A percentile compares a stretch with the other conserved stretches of the same genome.
Evolutionary conservation across 2,888 invertebrate genomes (phyloP).

Genomic region (Ichneumoninae sp.): DNA sequence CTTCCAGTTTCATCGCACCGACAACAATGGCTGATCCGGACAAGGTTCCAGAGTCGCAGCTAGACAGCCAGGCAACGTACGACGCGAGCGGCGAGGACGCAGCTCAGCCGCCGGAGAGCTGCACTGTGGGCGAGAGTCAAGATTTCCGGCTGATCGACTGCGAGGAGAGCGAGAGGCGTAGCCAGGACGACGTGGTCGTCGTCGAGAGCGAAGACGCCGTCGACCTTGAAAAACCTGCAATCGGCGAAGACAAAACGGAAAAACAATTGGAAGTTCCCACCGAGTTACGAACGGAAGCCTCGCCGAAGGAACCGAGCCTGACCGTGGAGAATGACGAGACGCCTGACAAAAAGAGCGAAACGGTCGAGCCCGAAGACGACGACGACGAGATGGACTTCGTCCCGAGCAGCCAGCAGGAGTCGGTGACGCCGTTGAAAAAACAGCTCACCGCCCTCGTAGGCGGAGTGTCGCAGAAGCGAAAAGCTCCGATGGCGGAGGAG

Average conservation of each 20-base stretch:
- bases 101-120: not conserved
- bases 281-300: constrained; percentile 24
- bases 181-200: not conserved
- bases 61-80: constrained; percentile 66
- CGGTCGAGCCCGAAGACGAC: constrained; percentile 10
- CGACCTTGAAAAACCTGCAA: not conserved
- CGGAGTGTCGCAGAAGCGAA: constrained; percentile 57
- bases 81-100: constrained; percentile 42
- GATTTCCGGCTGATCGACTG: constrained; percentile 75
- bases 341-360: constrained; percentile 53
- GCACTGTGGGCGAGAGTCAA: constrained; percentile 73
- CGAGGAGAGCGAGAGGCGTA: constrained; percentile 62
- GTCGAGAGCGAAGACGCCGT: not conserved
- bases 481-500: constrained; percentile 59
- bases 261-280: constrained; percentile 3
- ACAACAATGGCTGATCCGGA: constrained; percentile 73
- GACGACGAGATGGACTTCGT: constrained; percentile 64
- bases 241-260: not conserved
- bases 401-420: constrained; percentile 59
- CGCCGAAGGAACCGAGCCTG: constrained; percentile 35
- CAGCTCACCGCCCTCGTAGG: constrained; percentile 50
- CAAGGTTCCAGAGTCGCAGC: constrained; percentile 61
- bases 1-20: constrained; percentile 15
- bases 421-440: constrained; percentile 54
- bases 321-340: constrained; percentile 32